Conservation (phyloP, 2,888 invertebrate species). For the Diloba caeruleocephala region DNA sequence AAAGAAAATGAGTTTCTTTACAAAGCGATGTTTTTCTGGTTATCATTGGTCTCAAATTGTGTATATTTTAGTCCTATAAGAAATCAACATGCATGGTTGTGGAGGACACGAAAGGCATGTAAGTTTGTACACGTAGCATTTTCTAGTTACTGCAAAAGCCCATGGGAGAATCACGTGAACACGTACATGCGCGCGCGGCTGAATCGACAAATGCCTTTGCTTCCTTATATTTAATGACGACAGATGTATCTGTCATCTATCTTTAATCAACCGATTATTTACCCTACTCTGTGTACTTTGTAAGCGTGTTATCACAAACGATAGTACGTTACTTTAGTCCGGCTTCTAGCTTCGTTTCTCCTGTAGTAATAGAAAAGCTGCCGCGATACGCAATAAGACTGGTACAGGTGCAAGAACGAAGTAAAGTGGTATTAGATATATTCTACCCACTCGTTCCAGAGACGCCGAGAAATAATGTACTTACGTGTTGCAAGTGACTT, state of each 20-base stretch:
- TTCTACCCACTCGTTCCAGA: constrained; percentile 16
- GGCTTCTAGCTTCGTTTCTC: not conserved
- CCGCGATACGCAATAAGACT: constrained; percentile 8
- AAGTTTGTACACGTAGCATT: not conserved
- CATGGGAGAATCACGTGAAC: constrained; percentile 1
- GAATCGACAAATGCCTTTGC: constrained; percentile 7
- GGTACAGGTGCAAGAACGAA: constrained; percentile 37
- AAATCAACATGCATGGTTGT: not conserved
- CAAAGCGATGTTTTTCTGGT: constrained; percentile 21
- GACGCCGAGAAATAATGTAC: constrained; percentile 37
- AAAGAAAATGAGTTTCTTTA: too few relatives aligned
- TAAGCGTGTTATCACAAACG: too few relatives aligned
- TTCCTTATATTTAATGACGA: not conserved
- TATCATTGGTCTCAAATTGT: not conserved
- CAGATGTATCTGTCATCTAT: too few relatives aligned
- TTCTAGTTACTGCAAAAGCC: constrained; percentile 5
- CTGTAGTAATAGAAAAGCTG: constrained; percentile 22
- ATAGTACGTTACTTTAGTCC: constrained; percentile 8
- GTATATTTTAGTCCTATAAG: too few relatives aligned
- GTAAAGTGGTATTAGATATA: constrained; percentile 37
- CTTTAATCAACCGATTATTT: too few relatives aligned
- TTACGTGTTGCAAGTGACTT: constrained; percentile 19
- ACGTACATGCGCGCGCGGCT: constrained; percentile 4
- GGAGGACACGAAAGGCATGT: not conserved
- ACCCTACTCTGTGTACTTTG: too few relatives aligned